Base-by-base conservation (phyloP, 2,113 vertebrate species). In the Triplophysa siluroides region DNA sequence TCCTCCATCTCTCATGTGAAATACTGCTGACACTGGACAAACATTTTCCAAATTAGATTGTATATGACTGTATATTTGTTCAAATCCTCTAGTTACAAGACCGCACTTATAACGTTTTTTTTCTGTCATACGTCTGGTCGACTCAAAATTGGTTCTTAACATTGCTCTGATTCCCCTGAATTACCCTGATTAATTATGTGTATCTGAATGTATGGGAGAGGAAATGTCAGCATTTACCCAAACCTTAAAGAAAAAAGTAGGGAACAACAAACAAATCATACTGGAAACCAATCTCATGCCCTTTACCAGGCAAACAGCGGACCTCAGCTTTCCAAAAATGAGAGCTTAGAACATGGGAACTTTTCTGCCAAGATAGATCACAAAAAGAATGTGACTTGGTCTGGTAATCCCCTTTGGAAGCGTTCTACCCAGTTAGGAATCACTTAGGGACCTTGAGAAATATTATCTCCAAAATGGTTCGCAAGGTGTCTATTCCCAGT, bases 261-360 rank as follows among this genome's bases (percentile, higher is more conserved):
- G 78, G 87, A 85, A 85, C 83, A 91, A 91, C 90, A 89, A 91
- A 88, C 81, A 82, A 89, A 90, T 84, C 83, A 85, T 86, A 86
- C 72, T 23, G 43, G 83, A 81, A 76, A 85, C 78, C 83, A 72
- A 75, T 77, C 79, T 23, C 41, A 74, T 68, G 78, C 74, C 54
- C 77, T 68, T 16, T 38, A 70, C 61, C 33, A 66, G 62, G 69
- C 62, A 16, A 47, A 16, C 23, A 56, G 33, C 50, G 50, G 43
- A 68, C 24, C 63, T 26, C 43, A 76, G 72, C 16, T 74, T 58
- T 82, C 45, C 61, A 66, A 18, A 76, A 21, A 23, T 58, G 62
- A 68, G 62, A 64, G 80, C 58, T 23, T 2, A 45, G 67, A 79
- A 80, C 64, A 71, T 84, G 80, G 74, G 86, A 86, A 84, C 66